phyloP scores from a whole-genome alignment of 2,797 vertebrate species.

The Poecile montanus region DNA sequence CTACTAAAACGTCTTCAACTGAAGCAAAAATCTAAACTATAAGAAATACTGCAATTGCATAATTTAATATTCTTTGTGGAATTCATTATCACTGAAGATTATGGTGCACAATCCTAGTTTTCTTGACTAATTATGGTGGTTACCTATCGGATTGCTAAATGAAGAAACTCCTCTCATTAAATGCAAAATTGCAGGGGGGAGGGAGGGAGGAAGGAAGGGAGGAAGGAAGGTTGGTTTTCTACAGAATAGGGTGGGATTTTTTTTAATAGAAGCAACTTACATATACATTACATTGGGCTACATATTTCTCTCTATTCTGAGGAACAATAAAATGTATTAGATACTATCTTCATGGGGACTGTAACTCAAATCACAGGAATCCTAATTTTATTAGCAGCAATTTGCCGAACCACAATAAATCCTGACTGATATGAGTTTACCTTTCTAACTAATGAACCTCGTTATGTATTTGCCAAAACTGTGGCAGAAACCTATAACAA shows the following conservation, averaged over 20 bases:
- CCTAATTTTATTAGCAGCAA: not conserved
- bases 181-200: not conserved
- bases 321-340: not conserved
- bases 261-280: not conserved
- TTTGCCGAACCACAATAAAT: not conserved
- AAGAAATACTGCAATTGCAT: not conserved
- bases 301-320: not conserved
- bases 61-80: not conserved
- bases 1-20: not conserved
- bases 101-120: not conserved
- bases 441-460: not conserved
- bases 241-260: not conserved
- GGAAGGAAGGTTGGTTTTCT: not conserved
- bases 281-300: not conserved
- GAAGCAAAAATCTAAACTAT: not conserved
- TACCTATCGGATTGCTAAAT: not conserved
- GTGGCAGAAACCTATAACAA: not conserved
- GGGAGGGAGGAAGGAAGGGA: not conserved
- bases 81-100: not conserved
- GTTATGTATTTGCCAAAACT: not conserved
- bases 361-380: not conserved
- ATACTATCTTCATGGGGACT: not conserved
- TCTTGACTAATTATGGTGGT: not conserved
- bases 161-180: not conserved
- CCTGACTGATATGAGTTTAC: not conserved